phyloP scores from a whole-genome alignment of 2,888 invertebrate species.

The Tineola bisselliella region DNA sequence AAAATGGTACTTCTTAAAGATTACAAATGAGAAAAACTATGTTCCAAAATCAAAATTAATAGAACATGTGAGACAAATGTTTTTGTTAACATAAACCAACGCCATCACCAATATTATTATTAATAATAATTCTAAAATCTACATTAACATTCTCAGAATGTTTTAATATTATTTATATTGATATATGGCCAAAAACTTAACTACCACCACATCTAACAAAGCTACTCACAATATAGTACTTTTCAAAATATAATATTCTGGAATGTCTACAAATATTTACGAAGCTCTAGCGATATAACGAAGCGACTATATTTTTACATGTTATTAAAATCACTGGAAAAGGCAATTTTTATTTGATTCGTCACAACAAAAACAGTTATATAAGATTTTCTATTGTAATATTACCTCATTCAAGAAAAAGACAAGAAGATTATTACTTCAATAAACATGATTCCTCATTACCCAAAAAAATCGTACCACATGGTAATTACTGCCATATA shows the following conservation, averaged over 20 bases:
- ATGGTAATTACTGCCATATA: no score
- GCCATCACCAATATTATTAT: slow-evolving; percentile 31
- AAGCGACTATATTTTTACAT: not conserved
- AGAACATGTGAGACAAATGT: not conserved
- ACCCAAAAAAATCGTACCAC: no score
- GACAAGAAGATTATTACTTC: no score
- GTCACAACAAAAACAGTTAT: no score
- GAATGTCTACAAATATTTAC: not conserved
- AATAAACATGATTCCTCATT: no score
- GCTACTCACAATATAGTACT: not conserved
- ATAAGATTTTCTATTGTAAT: no score
- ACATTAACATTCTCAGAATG: slow-evolving; percentile 54
- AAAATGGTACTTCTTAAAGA: no score
- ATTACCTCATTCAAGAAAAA: no score
- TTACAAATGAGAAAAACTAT: no score
- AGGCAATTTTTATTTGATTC: no score
- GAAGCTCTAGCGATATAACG: not conserved
- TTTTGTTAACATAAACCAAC: slow-evolving; percentile 23
- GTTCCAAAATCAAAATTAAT: no score
- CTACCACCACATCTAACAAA: not conserved
- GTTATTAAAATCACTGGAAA: no score
- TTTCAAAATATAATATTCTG: not conserved
- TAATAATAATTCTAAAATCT: slow-evolving; percentile 49
- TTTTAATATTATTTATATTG: slow-evolving; percentile 15
- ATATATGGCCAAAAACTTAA: not conserved